Evolutionary conservation across 2,113 vertebrate genomes (phyloP), one percentile per base, ranked within the genome.

Genomic region (Ammodytes dubius): DNA sequence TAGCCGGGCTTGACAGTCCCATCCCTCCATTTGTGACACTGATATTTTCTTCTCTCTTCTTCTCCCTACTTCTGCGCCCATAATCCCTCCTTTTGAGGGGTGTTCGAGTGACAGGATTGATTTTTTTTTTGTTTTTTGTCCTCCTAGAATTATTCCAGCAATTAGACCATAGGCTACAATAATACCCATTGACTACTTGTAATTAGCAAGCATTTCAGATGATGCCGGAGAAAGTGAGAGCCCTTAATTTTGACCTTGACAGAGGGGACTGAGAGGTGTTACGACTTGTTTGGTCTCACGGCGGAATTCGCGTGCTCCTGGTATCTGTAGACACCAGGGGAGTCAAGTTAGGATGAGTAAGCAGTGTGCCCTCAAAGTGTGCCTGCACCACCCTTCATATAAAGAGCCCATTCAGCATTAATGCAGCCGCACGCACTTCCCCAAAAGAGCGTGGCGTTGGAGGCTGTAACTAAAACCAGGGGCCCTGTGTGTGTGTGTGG

Each of bases 81-180:
- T 92, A 94, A 94, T 94, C 93, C 89, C 76, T 81, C 92, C 88
- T 91, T 27, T 90, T 93, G 92, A 93, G 93, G 1, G 87, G 90
- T 79, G 82, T 61, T 6, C 60, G 71, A 86, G 82, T 88, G 88
- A 85, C 86, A 88, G 85, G 74, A 86, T 71, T 70, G 67, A 79
- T 86, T 86, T 81, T 89, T 83, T 84, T 81, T 85, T 71, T 70
- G 67, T 81, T 86, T 86, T 81, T 89, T 83, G 86, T 83, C 87
- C 86, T 90, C 80, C 82, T 84, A 77, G 75, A 91, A 88, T 90
- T 27, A 89, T 86, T 91, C 85, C 47, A 12, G 87, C 89, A 93
- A 94, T 93, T 91, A 93, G 86, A 92, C 27, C 27, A 27, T 79
- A 71, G 69, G 76, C 65, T 50, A 73, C 87, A 91, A 90, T 93